A percentile compares a stretch with the other conserved stretches of the same genome.
Evolutionary conservation across 1,140 invertebrate genomes (phyloP).

Genomic region (Yoshiicerus persimilis): DNA sequence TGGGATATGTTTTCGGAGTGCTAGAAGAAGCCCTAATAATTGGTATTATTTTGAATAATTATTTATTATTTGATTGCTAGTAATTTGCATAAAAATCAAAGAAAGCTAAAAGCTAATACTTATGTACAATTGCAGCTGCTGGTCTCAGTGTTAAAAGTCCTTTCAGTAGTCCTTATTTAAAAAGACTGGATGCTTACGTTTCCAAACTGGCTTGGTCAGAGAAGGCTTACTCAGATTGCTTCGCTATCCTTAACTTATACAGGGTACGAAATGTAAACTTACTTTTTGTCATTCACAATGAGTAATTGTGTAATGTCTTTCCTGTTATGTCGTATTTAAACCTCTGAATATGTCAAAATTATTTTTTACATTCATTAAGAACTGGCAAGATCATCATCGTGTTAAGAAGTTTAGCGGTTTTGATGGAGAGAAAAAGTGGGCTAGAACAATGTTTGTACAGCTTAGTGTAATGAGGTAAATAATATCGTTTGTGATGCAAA

Average conservation of each 20-base stretch:
- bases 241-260: constrained; percentile 80
- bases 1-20: constrained; percentile 84
- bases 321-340: too few relatives aligned
- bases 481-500: neutral
- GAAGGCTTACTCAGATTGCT: constrained; percentile 78
- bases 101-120: too few relatives aligned
- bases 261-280: constrained; percentile 59
- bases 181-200: constrained; percentile 71
- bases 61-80: neutral
- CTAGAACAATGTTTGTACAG: constrained; percentile 70
- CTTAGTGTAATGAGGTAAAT: constrained; percentile 55
- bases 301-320: too few relatives aligned
- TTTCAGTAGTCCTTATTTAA: constrained; percentile 72
- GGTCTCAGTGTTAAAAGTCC: constrained; percentile 78
- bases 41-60: constrained; percentile 58
- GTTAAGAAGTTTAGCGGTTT: constrained; percentile 33
- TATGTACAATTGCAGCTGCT: constrained; percentile 62
- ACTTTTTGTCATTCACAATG: too few relatives aligned
- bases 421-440: constrained; percentile 67
- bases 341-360: neutral
- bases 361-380: neutral
- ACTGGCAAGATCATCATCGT: neutral
- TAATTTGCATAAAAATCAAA: too few relatives aligned
- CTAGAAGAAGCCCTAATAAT: constrained; percentile 85
- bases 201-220: constrained; percentile 78